Evolutionary conservation across 2,113 vertebrate genomes (phyloP), one percentile per base, ranked within the genome.

Genomic region (Hiodon tergisus): DNA sequence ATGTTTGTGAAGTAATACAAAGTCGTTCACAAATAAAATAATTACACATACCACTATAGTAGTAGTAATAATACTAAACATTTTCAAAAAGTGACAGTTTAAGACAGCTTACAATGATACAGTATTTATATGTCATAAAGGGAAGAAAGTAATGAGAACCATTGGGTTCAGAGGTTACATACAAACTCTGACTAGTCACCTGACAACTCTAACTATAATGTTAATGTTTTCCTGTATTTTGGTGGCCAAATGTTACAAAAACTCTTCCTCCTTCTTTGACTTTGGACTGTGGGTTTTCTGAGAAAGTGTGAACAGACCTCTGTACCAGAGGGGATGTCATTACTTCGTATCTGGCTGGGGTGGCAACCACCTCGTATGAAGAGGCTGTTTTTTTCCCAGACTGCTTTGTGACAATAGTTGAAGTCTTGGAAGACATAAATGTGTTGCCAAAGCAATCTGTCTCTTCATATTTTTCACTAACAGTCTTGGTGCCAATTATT

Each of bases 401-500:
- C 50, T 94, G 93, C 79, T 94, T 91, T 0, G 92, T 84, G 82
- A 94, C 86, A 0, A 89, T 89, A 7, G 93, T 90, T 9, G 94
- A 95, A 3, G 86, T 87, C 79, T 81, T 89, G 0, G 93, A 91
- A 0, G 88, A 88, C 78, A 93, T 91, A 66, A 92, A 89, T 61
- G 81, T 89, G 77, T 93, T 94, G n/a, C 94, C 90, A 17, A 89
- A 90, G 69, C 84, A 75, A 74, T 91, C 91, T 3, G 84, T 90
- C 82, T 90, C 92, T 81, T 95, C 91, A 0, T 90, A 90, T 74
- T 94, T 92, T 74, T 94, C 92, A 0, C 84, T 93, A 76, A 93
- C 78, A 0, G 89, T 90, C 80, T 90, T 87, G 0, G 86, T 91
- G 69, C 92, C 91, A 0, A 82, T 82, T 3, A 88, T 67, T 66